These are phyloP conservation scores for Sakesphorus luctuosus DNA, from an alignment of 2,113 vertebrate genomes.

Conservation along the genomic window DNA sequence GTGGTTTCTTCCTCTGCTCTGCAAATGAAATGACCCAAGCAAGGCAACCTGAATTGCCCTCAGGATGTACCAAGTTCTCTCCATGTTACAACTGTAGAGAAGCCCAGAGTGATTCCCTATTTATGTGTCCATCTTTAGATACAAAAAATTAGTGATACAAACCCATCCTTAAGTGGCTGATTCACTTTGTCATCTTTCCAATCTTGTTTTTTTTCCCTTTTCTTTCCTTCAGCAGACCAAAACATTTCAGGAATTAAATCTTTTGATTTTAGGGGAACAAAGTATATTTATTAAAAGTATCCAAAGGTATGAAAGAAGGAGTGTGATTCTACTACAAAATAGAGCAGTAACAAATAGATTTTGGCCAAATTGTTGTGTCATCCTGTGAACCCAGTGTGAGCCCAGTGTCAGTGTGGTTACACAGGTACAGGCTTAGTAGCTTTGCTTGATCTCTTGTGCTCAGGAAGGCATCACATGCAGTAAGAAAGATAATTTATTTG, in stretches of 20 bases:
- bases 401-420: rapidly evolving
- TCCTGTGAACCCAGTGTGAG: not conserved
- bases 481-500: not conserved
- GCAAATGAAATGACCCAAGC: not conserved
- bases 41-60: not conserved
- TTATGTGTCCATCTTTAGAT: not conserved
- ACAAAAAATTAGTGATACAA: not conserved
- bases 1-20: not conserved
- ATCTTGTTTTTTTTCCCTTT: not conserved
- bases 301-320: not conserved
- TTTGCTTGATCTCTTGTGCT: not conserved
- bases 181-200: not conserved
- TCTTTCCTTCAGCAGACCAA: not conserved
- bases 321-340: not conserved
- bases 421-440: not conserved
- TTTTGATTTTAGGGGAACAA: not conserved
- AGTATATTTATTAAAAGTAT: not conserved
- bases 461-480: not conserved
- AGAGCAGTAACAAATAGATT: not conserved
- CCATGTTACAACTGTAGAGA: not conserved
- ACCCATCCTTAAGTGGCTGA: not conserved
- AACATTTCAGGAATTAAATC: not conserved
- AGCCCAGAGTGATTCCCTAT: not conserved
- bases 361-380: not conserved
- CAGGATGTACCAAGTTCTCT: not conserved